phyloP scores from a whole-genome alignment of 2,113 vertebrate genomes.

The Perccottus glenii region DNA sequence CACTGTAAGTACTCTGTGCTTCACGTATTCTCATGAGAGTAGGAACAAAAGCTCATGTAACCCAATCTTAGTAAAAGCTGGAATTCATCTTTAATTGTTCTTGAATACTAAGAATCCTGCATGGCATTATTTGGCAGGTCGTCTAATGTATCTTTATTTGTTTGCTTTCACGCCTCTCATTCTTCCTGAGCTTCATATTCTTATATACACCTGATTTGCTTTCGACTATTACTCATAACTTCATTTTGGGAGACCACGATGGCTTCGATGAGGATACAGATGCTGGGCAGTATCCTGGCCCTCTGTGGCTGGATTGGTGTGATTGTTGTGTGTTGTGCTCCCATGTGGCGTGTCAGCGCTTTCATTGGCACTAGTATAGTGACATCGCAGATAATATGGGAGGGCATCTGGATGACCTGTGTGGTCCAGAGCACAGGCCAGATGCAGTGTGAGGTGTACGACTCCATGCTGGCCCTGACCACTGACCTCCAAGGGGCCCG shows the following conservation, averaged over 20 bases:
- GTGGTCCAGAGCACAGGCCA: constrained; percentile 77
- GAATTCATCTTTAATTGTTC: constrained; percentile 16
- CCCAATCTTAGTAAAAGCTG: constrained; percentile 11
- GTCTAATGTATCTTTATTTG: constrained; percentile 16
- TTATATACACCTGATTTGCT: constrained; percentile 6
- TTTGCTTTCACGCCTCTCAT: constrained; percentile 35
- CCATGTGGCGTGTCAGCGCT: constrained; percentile 74
- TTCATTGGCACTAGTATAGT: constrained; percentile 76
- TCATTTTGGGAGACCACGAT: constrained; percentile 31
- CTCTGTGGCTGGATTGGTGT: constrained; percentile 69
- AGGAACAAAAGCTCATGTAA: constrained; percentile 32
- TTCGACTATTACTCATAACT: constrained; percentile 6
- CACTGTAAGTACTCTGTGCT: not conserved
- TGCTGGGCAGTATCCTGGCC: constrained; percentile 61
- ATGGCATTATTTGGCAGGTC: constrained; percentile 34
- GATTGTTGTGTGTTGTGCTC: constrained; percentile 56
- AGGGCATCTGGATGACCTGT: constrained; percentile 79
- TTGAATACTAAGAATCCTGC: constrained; percentile 66
- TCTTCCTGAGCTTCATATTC: constrained; percentile 27
- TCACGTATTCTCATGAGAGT: constrained; percentile 7
- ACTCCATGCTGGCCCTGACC: constrained; percentile 71
- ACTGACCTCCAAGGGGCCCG: constrained; percentile 73
- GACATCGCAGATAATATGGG: constrained; percentile 75
- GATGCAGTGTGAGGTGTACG: constrained; percentile 78
- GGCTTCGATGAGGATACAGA: constrained; percentile 72